A percentile compares a stretch with the other conserved stretches of the same genome.
Evolutionary conservation across 1,140 invertebrate genomes (phyloP).

Genomic region (Chironomus striatipennis): DNA sequence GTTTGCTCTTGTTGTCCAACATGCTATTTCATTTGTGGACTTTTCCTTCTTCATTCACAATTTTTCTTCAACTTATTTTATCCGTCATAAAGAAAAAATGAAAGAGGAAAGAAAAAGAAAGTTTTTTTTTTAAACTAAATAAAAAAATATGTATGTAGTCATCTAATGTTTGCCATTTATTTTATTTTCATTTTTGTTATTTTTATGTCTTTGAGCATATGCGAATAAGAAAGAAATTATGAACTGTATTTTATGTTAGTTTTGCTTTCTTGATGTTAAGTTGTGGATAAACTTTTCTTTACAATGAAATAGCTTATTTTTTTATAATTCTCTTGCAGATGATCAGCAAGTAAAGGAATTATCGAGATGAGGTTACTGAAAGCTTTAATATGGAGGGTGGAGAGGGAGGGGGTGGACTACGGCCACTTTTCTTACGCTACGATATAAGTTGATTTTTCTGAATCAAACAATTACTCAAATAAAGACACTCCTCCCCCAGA

Average conservation of each 20-base stretch:
- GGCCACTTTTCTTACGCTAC: too few relatives aligned
- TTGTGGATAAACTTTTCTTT: neutral
- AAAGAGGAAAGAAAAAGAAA: neutral
- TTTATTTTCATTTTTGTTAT: neutral
- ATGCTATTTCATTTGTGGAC: conserved; percentile 4
- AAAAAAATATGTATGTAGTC: neutral
- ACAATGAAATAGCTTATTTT: neutral
- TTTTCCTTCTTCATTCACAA: neutral
- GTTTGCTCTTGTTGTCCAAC: neutral
- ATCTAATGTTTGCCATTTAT: conserved; percentile 4
- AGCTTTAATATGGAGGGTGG: too few relatives aligned
- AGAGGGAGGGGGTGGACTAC: too few relatives aligned
- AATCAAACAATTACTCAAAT: too few relatives aligned
- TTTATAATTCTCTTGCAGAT: neutral
- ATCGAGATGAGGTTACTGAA: too few relatives aligned
- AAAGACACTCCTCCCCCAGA: too few relatives aligned
- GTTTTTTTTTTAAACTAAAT: neutral
- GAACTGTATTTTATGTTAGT: neutral
- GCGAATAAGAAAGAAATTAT: conserved; percentile 5
- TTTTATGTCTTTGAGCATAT: neutral
- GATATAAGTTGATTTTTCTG: too few relatives aligned
- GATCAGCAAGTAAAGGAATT: too few relatives aligned
- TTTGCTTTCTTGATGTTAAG: too few relatives aligned
- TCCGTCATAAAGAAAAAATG: too few relatives aligned
- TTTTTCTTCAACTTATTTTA: neutral